Percentiles rank a stretch among this genome's conserved stretches.
phyloP scores from a whole-genome alignment of 2,797 vertebrate genomes.

The Harpagifer antarcticus region DNA sequence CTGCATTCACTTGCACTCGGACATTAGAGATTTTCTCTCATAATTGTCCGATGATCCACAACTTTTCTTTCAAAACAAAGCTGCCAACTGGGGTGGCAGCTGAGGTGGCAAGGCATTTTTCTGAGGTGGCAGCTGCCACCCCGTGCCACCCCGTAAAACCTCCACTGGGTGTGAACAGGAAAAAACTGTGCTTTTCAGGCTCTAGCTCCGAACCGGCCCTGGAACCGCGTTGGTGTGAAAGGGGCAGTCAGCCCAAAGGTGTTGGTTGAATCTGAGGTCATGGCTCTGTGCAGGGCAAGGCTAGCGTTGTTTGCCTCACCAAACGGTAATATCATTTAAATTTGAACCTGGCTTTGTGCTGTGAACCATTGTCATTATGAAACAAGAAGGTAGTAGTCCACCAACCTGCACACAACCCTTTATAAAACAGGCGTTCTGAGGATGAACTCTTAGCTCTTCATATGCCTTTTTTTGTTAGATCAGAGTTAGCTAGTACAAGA shows the following conservation, averaged over 20 bases:
- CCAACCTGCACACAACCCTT: neutral
- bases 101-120: too few relatives aligned
- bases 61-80: too few relatives aligned
- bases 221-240: too few relatives aligned
- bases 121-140: too few relatives aligned
- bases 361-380: neutral
- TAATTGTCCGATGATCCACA: too few relatives aligned
- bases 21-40: too few relatives aligned
- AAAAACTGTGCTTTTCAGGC: too few relatives aligned
- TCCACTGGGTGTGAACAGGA: too few relatives aligned
- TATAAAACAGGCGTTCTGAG: neutral
- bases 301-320: neutral
- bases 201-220: too few relatives aligned
- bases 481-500: neutral
- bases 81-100: too few relatives aligned
- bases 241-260: conserved; percentile 2
- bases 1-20: too few relatives aligned
- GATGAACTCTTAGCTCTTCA: conserved; percentile 6
- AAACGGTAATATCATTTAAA: conserved; percentile 2
- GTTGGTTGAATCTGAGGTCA: conserved; percentile 2
- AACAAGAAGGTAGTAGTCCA: neutral
- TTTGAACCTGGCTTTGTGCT: neutral
- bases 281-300: neutral
- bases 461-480: neutral
- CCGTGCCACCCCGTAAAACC: too few relatives aligned